Evolutionary conservation across 2,797 vertebrate species (phyloP).

Genomic region (Syngnathus acus): DNA sequence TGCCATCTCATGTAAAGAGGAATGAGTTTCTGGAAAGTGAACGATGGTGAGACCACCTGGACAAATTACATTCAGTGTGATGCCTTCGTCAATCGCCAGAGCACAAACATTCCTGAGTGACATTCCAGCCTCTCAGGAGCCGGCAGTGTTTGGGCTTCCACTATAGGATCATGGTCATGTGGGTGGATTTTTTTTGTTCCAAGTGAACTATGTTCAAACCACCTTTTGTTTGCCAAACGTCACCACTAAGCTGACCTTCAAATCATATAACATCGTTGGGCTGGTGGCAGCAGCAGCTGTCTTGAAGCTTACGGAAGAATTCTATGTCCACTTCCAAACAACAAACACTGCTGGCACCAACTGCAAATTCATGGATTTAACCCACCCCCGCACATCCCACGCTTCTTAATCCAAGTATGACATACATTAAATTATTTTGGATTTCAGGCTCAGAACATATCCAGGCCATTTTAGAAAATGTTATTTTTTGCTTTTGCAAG

Average conservation of each 20-base stretch:
- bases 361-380: constrained; percentile 46
- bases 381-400: constrained; percentile 36
- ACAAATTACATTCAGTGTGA: constrained; percentile 19
- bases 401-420: constrained; percentile 53
- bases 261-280: constrained; percentile 28
- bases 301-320: constrained; percentile 47
- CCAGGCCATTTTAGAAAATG: constrained; percentile 48
- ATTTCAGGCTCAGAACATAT: constrained; percentile 54
- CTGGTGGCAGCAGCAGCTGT: constrained; percentile 2
- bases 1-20: constrained; percentile 3
- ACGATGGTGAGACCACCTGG: constrained; percentile 21
- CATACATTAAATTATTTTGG: constrained; percentile 60
- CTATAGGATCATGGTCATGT: background rate
- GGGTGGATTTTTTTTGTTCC: background rate
- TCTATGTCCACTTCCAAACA: constrained; percentile 43
- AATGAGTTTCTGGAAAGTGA: background rate
- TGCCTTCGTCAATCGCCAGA: constrained; percentile 19
- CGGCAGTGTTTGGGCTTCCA: constrained; percentile 15
- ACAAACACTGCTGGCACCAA: constrained; percentile 49
- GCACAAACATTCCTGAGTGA: constrained; percentile 19
- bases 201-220: constrained; percentile 18
- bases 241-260: constrained; percentile 12
- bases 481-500: constrained; percentile 8
- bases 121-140: constrained; percentile 31
- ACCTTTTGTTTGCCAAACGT: constrained; percentile 31